Conservation (phyloP, 2,888 invertebrate genomes). For the Halictus ligatus region DNA sequence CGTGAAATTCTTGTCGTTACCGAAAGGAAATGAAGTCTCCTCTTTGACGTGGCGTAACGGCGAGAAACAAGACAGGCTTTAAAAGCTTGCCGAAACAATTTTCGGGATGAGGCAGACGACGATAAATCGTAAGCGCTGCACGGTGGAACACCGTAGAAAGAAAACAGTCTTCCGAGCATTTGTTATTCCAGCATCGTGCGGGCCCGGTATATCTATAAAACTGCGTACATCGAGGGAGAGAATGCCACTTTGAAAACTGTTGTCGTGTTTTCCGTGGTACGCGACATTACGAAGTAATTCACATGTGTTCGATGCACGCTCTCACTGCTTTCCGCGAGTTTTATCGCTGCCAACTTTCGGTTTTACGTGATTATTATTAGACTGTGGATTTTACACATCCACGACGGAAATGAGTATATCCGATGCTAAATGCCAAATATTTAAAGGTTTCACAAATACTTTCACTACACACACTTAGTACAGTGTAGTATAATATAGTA, state of each 20-base stretch:
- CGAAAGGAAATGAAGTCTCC: constrained; percentile 42
- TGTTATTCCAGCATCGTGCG: constrained; percentile 70
- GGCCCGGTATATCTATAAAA: constrained; percentile 70
- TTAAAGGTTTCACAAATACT: no score
- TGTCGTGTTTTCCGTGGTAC: constrained; percentile 57
- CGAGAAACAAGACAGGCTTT: constrained; percentile 57
- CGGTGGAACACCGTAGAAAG: constrained; percentile 55
- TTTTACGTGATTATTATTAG: neutral
- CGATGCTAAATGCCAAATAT: no score
- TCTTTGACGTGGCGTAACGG: constrained; percentile 52
- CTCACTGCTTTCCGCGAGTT: constrained; percentile 43
- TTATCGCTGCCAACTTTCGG: neutral
- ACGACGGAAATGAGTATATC: neutral
- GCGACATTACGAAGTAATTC: constrained; percentile 59
- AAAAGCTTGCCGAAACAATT: constrained; percentile 75
- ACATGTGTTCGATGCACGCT: constrained; percentile 47
- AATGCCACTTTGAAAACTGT: constrained; percentile 69
- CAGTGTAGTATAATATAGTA: no score
- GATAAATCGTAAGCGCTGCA: constrained; percentile 69
- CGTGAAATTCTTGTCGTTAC: constrained; percentile 24
- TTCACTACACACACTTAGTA: no score
- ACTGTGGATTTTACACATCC: neutral
- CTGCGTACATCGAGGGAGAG: constrained; percentile 63
- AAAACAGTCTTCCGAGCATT: constrained; percentile 69
- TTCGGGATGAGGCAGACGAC: constrained; percentile 69